Evolutionary conservation across 1,140 invertebrate genomes (phyloP), one percentile per base, ranked within the genome.

Genomic region (Drosophila triauraria): DNA sequence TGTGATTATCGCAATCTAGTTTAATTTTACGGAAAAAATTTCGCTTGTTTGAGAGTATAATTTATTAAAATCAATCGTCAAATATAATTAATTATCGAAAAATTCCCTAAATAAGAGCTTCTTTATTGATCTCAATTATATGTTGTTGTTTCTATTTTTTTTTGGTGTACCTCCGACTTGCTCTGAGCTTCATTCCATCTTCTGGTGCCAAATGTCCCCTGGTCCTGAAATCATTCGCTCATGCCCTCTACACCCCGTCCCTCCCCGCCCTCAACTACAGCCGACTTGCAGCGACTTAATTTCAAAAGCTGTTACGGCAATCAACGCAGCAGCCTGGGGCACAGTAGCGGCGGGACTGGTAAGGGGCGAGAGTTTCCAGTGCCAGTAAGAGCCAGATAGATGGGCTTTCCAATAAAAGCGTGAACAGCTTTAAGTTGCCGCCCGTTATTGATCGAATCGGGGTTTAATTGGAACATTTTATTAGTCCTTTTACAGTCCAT

Each of bases 241-340:
- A 40, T 25, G n/a, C 40, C 42, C 25, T 10, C 32, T 9, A 10
- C 10, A 4, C 44, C 27, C 20, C 35, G 2, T 43, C 2, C 23
- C n/a, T 30, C 27, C 56, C 44, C 27, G 4, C n/a, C 44, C 30
- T 23, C 20, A 42, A 38, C 63, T 60, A 47, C 40, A 56, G 50
- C 57, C 64, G 50, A 64, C 81, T 84, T 58, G 74, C 85, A 81
- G 81, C 78, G 75, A 90, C 86, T 88, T 88, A 75, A 90, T 88
- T 88, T 85, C 75, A 90, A 91, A 88, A 85, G 85, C 87, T 88
- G 81, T 85, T 88, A 82, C 82, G 70, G 65, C 84, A 88, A 90
- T 90, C 84, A 90, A 69, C 69, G 70, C 84, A 84, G 81, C 84
- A 87, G 83, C 75, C 74, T 68, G 67, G 64, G 42, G 53, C 43